These are phyloP conservation scores for Crocodylus rhombifer DNA, from an alignment of 2,797 vertebrate genomes.

Conservation along the genomic window DNA sequence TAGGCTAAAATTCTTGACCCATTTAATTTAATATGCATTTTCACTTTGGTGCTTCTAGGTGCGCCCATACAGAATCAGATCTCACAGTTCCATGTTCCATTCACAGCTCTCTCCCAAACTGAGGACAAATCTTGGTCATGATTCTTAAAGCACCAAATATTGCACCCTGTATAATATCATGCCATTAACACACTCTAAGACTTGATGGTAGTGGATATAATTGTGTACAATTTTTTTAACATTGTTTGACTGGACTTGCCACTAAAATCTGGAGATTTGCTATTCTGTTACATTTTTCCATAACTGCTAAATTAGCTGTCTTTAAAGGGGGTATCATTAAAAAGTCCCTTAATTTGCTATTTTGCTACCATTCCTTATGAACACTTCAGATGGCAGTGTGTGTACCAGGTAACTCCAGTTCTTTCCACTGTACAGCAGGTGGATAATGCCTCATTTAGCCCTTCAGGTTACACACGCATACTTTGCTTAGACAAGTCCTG, in stretches of 20 bases:
- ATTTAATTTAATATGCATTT: no score
- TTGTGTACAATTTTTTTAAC: not conserved
- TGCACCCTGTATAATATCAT: not conserved
- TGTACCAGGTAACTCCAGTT: not conserved
- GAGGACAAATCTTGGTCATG: not conserved
- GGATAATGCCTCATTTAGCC: not conserved
- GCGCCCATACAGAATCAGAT: not conserved
- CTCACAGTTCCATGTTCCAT: not conserved
- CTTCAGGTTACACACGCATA: not conserved
- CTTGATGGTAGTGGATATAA: not conserved
- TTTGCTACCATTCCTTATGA: not conserved
- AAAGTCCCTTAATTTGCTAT: not conserved
- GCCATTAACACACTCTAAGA: not conserved
- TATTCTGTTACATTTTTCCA: not conserved
- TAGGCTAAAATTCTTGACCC: no score
- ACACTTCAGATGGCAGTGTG: not conserved
- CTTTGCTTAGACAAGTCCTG: not conserved
- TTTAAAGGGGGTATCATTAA: not conserved
- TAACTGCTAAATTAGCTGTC: not conserved
- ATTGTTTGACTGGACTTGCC: not conserved
- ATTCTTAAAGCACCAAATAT: not conserved
- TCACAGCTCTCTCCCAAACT: not conserved
- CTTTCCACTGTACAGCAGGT: not conserved
- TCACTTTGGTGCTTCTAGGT: not conserved
- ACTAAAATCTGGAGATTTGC: not conserved